phyloP scores from a whole-genome alignment of 2,797 vertebrate genomes.

The Mormyrops attenuatus region DNA sequence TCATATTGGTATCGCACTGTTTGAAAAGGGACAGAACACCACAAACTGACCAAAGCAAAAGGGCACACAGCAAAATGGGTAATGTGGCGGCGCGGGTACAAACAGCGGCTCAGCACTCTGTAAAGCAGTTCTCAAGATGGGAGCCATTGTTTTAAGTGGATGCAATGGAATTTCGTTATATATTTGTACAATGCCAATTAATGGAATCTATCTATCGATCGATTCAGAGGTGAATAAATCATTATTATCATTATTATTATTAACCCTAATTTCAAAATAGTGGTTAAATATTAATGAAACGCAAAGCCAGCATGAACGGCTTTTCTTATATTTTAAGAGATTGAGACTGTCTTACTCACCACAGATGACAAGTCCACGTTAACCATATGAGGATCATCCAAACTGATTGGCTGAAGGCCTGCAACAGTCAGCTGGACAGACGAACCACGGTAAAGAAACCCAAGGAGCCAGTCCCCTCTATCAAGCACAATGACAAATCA shows the following conservation, averaged over 20 bases:
- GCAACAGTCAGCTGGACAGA: conserved; percentile 80
- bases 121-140: too few species aligned
- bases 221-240: background rate
- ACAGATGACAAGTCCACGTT: conserved; percentile 90
- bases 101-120: too few species aligned
- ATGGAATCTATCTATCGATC: too few species aligned
- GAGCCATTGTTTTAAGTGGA: too few species aligned
- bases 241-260: background rate
- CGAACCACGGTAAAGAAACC: conserved; percentile 87
- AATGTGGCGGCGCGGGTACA: too few species aligned
- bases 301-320: background rate
- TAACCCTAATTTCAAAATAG: background rate
- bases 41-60: background rate
- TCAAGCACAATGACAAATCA: background rate
- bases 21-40: background rate
- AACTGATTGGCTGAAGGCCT: conserved; percentile 80
- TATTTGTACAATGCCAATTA: too few species aligned
- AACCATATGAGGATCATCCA: conserved; percentile 76
- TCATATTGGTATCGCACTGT: background rate
- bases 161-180: too few species aligned
- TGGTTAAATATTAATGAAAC: background rate
- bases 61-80: background rate
- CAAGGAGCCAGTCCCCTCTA: conserved; percentile 92
- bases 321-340: background rate
- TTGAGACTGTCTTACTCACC: conserved; percentile 63